Conservation (phyloP, 2,888 invertebrate species). For the Caenorhabditis sp. region DNA sequence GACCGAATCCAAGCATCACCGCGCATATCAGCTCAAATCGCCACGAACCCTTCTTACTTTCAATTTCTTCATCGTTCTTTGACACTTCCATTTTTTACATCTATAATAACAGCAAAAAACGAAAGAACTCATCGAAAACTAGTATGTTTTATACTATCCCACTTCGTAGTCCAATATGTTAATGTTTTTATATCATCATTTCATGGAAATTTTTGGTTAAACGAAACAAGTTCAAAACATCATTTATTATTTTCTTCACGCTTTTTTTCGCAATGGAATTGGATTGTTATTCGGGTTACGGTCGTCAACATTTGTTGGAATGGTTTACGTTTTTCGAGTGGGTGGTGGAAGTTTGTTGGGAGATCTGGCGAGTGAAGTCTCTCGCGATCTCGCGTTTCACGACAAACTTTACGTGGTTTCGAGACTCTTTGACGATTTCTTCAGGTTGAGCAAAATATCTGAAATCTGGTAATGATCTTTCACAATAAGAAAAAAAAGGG, state of each 20-base stretch:
- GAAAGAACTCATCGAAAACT: too few relatives aligned
- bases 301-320: background rate
- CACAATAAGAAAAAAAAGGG: too few relatives aligned
- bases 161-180: too few relatives aligned
- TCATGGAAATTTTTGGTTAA: too few relatives aligned
- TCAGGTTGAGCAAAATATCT: background rate
- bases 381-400: background rate
- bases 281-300: background rate
- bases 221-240: too few relatives aligned
- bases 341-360: background rate
- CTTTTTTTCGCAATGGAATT: background rate
- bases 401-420: background rate
- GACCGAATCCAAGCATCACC: constrained; percentile 49
- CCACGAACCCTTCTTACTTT: background rate
- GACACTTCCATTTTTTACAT: too few relatives aligned
- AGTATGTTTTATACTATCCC: too few relatives aligned
- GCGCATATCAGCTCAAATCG: constrained; percentile 43
- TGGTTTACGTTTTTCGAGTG: background rate
- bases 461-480: too few relatives aligned
- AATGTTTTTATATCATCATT: too few relatives aligned
- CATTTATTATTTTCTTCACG: too few relatives aligned
- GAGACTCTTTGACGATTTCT: background rate
- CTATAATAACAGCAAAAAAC: too few relatives aligned
- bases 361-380: background rate
- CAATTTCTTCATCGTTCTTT: background rate